Evolutionary conservation across 1,140 invertebrate species (phyloP).

Genomic region (Ceratina australensis): DNA sequence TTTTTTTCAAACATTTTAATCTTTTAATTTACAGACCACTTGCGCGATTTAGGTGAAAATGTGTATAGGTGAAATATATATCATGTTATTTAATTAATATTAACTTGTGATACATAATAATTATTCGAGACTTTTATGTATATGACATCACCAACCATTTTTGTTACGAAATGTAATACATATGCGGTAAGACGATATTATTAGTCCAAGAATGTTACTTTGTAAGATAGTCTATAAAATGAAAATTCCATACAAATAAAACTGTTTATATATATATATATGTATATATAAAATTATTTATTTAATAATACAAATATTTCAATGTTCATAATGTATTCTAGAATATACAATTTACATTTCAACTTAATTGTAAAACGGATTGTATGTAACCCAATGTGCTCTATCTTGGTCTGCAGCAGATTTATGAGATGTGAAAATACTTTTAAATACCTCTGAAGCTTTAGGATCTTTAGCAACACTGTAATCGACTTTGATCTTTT

Average conservation of each 20-base stretch:
- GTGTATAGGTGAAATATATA: constrained; percentile 16
- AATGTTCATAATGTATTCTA: constrained; percentile 6
- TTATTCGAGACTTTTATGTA: constrained; percentile 17
- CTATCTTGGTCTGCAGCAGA: constrained; percentile 91
- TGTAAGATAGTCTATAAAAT: constrained; percentile 8
- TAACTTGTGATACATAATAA: constrained; percentile 37
- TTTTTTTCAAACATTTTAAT: constrained; percentile 14
- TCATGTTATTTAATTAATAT: constrained; percentile 17
- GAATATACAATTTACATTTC: constrained; percentile 7
- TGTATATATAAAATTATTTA: constrained; percentile 23
- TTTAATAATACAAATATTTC: constrained; percentile 17
- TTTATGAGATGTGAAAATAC: constrained; percentile 94
- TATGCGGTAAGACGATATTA: constrained; percentile 13
- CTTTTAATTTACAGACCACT: constrained; percentile 28
- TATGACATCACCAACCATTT: constrained; percentile 13
- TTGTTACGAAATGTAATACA: constrained; percentile 25
- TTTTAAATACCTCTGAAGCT: constrained; percentile 95
- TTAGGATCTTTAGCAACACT: constrained; percentile 96
- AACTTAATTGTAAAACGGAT: constrained; percentile 95
- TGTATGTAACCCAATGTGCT: constrained; percentile 98
- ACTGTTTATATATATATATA: constrained; percentile 21
- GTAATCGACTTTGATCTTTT: constrained; percentile 88
- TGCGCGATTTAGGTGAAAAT: constrained; percentile 10
- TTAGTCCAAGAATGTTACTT: constrained; percentile 18
- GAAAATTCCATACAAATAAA: constrained; percentile 28